Base-by-base conservation (phyloP, 2,113 vertebrate genomes). In the Oceanodroma tethys region DNA sequence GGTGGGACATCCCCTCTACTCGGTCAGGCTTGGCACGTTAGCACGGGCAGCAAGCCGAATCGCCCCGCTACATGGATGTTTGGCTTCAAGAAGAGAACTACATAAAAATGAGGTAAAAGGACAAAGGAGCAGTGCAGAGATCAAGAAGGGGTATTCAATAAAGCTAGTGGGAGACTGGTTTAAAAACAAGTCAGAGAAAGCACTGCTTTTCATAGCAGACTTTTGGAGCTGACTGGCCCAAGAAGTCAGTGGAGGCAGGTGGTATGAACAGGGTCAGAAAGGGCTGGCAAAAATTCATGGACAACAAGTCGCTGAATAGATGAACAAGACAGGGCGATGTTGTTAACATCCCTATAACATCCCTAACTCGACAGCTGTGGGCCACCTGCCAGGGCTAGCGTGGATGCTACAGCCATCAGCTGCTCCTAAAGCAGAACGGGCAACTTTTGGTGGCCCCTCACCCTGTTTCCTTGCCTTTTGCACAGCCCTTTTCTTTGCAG, bases 21-120 rank as follows among this genome's bases (percentile, higher is more conserved):
- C 0, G 3, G 38, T 13, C 67, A 65, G 63, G 17, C 29, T 67
- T n/a, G 73, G 26, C 12, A 17, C 1, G 3, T 50, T 47, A 45
- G 53, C 4, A 26, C 4, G 26, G 42, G 23, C 56, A 78, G 84
- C 60, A 62, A 53, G 42, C 13, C 1, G 5, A 74, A 13, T 4
- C 3, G 0, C 36, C 15, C 40, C 2, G 0, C 8, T 21, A 17
- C 1, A 0, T 23, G 12, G 48, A 25, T n/a, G 17, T 45, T 56
- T 5, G 4, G 10, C 36, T 47, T 42, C 63, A 9, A 42, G 10
- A 32, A 45, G 15, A 9, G 16, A 89, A 34, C 30, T 17, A 19
- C 90, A 16, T 10, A 9, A 81, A 95, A 65, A 30, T 1, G 23
- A 71, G 40, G 6, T 6, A 0, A 26, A 58, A 59, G 30, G 58